Base-by-base conservation (phyloP, 2,888 invertebrate species). In the Chydorus sphaericus region DNA sequence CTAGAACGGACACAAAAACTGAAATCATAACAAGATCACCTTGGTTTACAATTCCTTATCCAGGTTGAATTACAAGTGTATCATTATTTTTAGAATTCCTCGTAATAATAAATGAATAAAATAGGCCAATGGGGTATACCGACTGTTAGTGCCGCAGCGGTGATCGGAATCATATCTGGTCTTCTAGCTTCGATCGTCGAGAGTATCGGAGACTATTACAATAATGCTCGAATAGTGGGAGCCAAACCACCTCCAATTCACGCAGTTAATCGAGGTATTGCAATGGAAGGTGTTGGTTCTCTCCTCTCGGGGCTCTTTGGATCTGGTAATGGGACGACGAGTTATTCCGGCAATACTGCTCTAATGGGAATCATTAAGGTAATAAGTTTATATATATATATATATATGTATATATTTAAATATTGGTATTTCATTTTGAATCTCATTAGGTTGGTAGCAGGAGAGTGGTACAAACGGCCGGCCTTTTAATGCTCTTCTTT, bases 261-360 rank as follows among this genome's bases (percentile, higher is more conserved):
- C 68, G 89, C 88, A 0, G 84, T 91, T 63, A 90, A 90, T 70
- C 77, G 91, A 38, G 90, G 90, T 0, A 82, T 88, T 36, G 82
- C 82, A 31, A 81, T 85, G 0, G 90, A 91, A 69, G 90, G 89
- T 0, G 69, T 89, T 1, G 86, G 86, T n/a, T 86, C 86, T 0
- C 73, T 88, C 56, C 70, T 91, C 44, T 86, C 87, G 0, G 90
- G 88, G 0, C 75, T 88, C 4, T 85, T 86, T 81, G 91, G 90
- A 8, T 80, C 84, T 28, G 88, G 87, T 1, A 87, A 86, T 64
- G 89, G 88, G 0, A 87, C 88, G 49, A 90, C 89, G 62, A 89
- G 88, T 3, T 90, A 90, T 66, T 86, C 87, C 53, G 88, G 89
- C 68, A 90, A 90, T 67, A 87, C 91, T 39, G 90, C 89, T 1